Percentiles rank a stretch among this genome's conserved stretches.
These are phyloP conservation scores for Pinna nobilis DNA, from an alignment of 1,140 invertebrate species.

Conservation along the genomic window DNA sequence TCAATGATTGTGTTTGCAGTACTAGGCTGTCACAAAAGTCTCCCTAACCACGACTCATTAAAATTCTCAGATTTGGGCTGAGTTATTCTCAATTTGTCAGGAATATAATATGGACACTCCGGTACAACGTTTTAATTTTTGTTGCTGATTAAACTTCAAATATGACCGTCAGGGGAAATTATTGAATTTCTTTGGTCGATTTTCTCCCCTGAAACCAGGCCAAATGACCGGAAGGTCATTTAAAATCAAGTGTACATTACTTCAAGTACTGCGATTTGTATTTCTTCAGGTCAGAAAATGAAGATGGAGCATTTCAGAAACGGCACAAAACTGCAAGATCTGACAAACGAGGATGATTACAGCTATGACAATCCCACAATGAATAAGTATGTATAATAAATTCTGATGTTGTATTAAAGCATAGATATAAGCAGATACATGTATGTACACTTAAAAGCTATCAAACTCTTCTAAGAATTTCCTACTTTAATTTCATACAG, in stretches of 20 bases:
- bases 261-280: not conserved
- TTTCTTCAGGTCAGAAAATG: not conserved
- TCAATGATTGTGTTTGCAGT: no score
- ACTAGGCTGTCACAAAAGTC: no score
- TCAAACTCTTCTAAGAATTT: not conserved
- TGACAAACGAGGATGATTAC: constrained; percentile 42
- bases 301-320: constrained; percentile 37
- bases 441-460: not conserved
- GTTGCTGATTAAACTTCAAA: not conserved
- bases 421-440: not conserved
- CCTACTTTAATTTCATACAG: no score
- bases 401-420: not conserved
- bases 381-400: constrained; percentile 38
- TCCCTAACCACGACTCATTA: no score
- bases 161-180: not conserved
- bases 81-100: no score
- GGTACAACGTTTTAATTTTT: no score
- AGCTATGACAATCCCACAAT: constrained; percentile 42
- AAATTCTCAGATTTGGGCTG: no score
- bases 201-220: no score
- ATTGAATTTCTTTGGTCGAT: not conserved
- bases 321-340: constrained; percentile 34
- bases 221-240: no score
- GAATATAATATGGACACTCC: no score
- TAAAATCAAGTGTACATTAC: not conserved